Evolutionary conservation across 2,113 vertebrate genomes (phyloP).

Genomic region (Anarhynchus alexandrinus): DNA sequence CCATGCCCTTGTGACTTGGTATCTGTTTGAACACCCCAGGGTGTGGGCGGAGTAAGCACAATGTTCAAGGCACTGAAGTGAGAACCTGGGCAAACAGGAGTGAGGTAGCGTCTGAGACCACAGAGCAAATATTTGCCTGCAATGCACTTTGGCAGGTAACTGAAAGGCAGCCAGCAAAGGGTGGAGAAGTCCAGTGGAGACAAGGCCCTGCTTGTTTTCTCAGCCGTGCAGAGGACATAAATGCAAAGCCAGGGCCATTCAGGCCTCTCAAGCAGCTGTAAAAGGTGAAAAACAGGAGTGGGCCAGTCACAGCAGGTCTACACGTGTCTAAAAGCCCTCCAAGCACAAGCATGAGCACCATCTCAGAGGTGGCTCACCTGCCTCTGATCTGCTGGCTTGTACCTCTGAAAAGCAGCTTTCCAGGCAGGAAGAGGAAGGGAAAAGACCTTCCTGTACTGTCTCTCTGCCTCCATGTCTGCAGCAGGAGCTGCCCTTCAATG

Average conservation of each 20-base stretch:
- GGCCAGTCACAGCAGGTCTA: background rate
- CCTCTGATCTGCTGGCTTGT: background rate
- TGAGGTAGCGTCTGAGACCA: slow-evolving; percentile 72
- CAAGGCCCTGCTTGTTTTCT: slow-evolving; percentile 53
- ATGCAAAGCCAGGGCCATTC: background rate
- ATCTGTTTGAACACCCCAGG: background rate
- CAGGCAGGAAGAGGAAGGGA: background rate
- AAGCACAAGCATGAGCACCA: background rate
- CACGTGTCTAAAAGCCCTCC: background rate
- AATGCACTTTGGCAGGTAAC: slow-evolving; percentile 46
- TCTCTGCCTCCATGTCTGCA: background rate
- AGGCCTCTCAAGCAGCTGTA: background rate
- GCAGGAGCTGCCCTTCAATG: background rate
- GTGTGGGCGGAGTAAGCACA: slow-evolving; percentile 50
- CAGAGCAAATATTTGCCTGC: slow-evolving; percentile 71
- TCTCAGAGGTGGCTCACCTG: background rate
- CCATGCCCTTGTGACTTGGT: background rate
- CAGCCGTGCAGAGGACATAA: background rate
- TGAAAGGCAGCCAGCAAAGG: slow-evolving; percentile 54
- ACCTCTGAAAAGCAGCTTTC: background rate
- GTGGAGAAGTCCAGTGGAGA: slow-evolving; percentile 26
- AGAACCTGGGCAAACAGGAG: slow-evolving; percentile 65
- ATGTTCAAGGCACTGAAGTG: slow-evolving; percentile 32
- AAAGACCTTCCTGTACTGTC: background rate
- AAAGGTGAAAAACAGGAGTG: background rate